Percentiles rank a stretch among this genome's conserved stretches.
Evolutionary conservation across 1,140 invertebrate genomes (phyloP).

Genomic region (Bombus superbus): DNA sequence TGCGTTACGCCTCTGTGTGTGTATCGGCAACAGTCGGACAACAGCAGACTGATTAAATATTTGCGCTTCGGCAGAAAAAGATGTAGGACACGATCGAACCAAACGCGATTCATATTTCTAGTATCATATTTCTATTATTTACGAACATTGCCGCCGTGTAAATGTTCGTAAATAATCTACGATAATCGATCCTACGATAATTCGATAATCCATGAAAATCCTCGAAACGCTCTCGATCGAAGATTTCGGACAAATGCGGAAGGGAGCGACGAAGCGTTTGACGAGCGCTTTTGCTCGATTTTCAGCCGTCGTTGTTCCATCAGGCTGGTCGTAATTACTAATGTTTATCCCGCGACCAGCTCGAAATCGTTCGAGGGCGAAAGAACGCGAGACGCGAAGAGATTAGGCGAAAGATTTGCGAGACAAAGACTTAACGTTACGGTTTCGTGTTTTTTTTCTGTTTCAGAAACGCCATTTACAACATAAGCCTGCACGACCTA

Average conservation of each 20-base stretch:
- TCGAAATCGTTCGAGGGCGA: conserved; percentile 14
- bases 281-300: background rate
- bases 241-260: background rate
- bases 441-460: conserved; percentile 74
- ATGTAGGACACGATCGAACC: too few relatives aligned
- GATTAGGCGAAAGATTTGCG: conserved; percentile 62
- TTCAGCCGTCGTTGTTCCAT: background rate
- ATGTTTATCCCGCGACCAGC: conserved; percentile 47
- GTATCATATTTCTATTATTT: too few relatives aligned
- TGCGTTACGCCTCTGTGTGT: too few relatives aligned
- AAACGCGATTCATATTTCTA: too few relatives aligned
- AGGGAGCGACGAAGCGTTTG: too few relatives aligned
- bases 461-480: conserved; percentile 91
- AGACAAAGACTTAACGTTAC: conserved; percentile 55
- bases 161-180: too few relatives aligned
- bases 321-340: conserved; percentile 51
- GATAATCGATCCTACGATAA: too few relatives aligned
- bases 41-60: too few relatives aligned
- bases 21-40: too few relatives aligned
- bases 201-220: background rate
- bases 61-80: too few relatives aligned
- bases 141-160: too few relatives aligned
- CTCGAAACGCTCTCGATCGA: background rate
- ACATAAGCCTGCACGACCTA: conserved; percentile 89
- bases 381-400: conserved; percentile 32